phyloP scores from a whole-genome alignment of 2,113 vertebrate species.

The Uropsilus gracilis region DNA sequence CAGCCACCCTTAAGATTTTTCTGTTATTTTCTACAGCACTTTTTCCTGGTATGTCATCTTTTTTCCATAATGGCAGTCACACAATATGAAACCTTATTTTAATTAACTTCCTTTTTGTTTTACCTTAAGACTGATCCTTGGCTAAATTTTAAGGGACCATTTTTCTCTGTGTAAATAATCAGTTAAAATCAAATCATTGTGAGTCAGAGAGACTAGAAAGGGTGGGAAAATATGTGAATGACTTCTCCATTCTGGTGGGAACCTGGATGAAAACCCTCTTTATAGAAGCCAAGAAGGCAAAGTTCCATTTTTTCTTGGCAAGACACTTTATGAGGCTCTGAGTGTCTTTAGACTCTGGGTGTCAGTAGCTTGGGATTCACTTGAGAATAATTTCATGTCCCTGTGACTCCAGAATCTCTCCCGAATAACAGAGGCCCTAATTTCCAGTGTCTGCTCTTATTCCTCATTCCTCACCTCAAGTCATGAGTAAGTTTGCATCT shows the following conservation, averaged over 20 bases:
- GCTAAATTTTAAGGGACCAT: constrained; percentile 28
- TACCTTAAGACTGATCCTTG: constrained; percentile 47
- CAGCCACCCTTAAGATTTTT: not conserved
- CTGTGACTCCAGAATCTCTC: constrained; percentile 46
- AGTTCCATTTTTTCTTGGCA: constrained; percentile 79
- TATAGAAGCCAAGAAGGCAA: constrained; percentile 75
- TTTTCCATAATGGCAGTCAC: not conserved
- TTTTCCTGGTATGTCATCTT: not conserved
- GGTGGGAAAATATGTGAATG: constrained; percentile 78
- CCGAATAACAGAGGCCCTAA: not conserved
- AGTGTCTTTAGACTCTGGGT: constrained; percentile 64
- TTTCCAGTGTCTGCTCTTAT: not conserved
- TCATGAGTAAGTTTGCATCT: not conserved
- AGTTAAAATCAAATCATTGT: constrained; percentile 61
- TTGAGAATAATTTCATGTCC: constrained; percentile 70
- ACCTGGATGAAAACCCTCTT: constrained; percentile 68
- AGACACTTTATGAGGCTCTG: constrained; percentile 56
- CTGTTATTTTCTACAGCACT: not conserved
- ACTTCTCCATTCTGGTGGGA: constrained; percentile 70
- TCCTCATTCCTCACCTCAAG: constrained; percentile 23
- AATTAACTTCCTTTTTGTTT: not conserved
- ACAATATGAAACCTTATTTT: constrained; percentile 1
- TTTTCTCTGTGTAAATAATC: constrained; percentile 55
- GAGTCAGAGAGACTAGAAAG: constrained; percentile 66
- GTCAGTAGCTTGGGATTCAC: constrained; percentile 60